Base-by-base conservation (phyloP, 2,888 invertebrate genomes). In the Cantharis rustica region DNA sequence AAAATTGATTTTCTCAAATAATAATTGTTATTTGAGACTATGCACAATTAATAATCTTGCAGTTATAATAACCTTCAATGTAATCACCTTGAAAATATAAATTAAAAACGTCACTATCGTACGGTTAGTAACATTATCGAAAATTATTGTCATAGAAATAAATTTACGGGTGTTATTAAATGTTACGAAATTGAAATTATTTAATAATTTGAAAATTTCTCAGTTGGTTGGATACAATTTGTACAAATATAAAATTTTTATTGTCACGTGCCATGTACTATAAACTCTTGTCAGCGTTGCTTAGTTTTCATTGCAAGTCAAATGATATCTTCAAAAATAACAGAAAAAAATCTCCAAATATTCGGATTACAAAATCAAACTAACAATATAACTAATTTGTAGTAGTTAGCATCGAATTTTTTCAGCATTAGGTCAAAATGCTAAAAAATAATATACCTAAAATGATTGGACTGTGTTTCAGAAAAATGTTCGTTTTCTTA, bases 21-120 rank as follows among this genome's bases (percentile, higher is more conserved):
- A 47, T 47, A 47, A 47, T 20, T n/a, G n/a, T n/a, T 23, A 23
- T 23, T 66, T 66, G 64, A 66, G 23, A 66, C 47, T 47, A n/a
- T 47, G 47, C n/a, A 47, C 47, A 47, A 20, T 66, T 66, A 66
- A 66, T 66, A 66, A 66, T 20, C 13, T 20, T 47, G 47, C n/a
- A 66, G 64, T 66, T 66, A 64, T n/a, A 23, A 66, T 66, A 66
- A 66, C 64, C 64, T 66, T 66, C 64, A 66, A 66, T 23, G 64
- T 66, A 66, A 66, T 66, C 64, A 66, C 64, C 64, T 66, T 66
- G 64, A 66, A 20, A 66, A 66, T 20, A 66, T n/a, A 23, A 66
- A 66, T 66, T 66, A 23, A 17, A 20, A 66, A 66, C 64, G 64
- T 66, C 64, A 66, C 64, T 20, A 66, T 66, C 20, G 23, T 63